phyloP scores from a whole-genome alignment of 2,888 invertebrate species.

The Diploptera punctata region DNA sequence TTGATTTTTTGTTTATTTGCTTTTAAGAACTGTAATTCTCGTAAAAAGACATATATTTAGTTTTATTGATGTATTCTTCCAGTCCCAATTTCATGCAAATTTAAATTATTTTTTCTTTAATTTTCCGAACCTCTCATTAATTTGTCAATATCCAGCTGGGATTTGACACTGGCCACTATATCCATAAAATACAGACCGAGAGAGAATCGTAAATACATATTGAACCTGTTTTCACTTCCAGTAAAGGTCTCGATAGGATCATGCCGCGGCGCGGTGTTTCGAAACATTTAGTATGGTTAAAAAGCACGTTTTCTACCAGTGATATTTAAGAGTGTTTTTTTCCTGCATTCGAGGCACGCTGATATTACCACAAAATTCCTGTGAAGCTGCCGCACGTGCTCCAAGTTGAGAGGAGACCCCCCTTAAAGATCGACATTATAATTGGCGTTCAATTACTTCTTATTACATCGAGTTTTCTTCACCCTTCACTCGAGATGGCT shows the following conservation, averaged over 20 bases:
- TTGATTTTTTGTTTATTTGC: no score
- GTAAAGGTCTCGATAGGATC: background rate
- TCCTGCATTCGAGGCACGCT: no score
- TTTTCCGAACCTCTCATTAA: background rate
- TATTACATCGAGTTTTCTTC: background rate
- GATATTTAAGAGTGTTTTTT: background rate
- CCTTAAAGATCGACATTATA: background rate
- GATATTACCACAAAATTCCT: background rate
- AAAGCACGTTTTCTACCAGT: background rate
- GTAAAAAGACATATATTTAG: no score
- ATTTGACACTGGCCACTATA: background rate
- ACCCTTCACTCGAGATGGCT: background rate
- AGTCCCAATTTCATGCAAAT: no score
- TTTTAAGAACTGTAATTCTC: no score
- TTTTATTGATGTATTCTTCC: no score
- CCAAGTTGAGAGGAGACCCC: background rate
- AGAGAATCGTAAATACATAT: background rate
- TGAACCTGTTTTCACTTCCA: background rate
- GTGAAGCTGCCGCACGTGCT: background rate
- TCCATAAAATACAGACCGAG: background rate
- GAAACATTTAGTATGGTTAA: background rate
- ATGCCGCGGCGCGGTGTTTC: background rate
- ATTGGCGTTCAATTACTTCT: background rate
- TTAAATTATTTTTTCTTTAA: background rate
- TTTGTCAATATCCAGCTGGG: constrained; percentile 13